Percentiles rank a stretch among this genome's conserved stretches.
phyloP scores from a whole-genome alignment of 1,140 invertebrate genomes.

The Tenebrio molitor region DNA sequence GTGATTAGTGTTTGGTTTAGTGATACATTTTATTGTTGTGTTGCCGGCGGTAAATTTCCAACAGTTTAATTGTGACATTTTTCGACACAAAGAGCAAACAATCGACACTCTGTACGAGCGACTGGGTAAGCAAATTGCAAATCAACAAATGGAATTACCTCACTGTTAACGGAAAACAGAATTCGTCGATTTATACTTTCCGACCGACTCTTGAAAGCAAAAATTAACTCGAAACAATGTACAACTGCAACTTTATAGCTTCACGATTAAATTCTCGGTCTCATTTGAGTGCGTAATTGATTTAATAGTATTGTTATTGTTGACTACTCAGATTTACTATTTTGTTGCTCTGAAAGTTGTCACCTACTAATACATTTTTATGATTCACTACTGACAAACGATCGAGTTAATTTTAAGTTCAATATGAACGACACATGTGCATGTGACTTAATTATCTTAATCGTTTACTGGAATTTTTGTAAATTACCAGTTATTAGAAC shows the following conservation, averaged over 20 bases:
- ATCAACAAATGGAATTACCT: too few relatives aligned
- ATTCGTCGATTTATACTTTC: too few relatives aligned
- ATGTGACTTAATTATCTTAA: constrained; percentile 30
- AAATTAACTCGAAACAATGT: too few relatives aligned
- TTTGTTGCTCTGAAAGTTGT: not conserved
- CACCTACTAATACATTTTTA: not conserved
- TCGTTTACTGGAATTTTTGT: constrained; percentile 18
- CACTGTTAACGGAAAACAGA: too few relatives aligned
- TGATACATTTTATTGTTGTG: constrained; percentile 10
- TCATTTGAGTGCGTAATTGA: not conserved
- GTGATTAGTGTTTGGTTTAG: constrained; percentile 31
- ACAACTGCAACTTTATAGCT: too few relatives aligned
- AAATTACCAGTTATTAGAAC: constrained; percentile 11
- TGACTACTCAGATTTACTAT: not conserved
- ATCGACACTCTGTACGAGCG: too few relatives aligned
- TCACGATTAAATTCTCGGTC: too few relatives aligned
- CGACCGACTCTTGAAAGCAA: too few relatives aligned
- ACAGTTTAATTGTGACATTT: not conserved
- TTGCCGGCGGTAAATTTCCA: constrained; percentile 22
- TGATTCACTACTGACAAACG: constrained; percentile 1
- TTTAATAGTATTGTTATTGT: constrained; percentile 28
- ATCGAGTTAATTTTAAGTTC: constrained; percentile 10
- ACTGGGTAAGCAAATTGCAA: too few relatives aligned
- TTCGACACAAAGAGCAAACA: not conserved
- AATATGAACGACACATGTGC: constrained; percentile 6